Evolutionary conservation across 2,888 invertebrate species (phyloP).

Genomic region (Elmis aenea): DNA sequence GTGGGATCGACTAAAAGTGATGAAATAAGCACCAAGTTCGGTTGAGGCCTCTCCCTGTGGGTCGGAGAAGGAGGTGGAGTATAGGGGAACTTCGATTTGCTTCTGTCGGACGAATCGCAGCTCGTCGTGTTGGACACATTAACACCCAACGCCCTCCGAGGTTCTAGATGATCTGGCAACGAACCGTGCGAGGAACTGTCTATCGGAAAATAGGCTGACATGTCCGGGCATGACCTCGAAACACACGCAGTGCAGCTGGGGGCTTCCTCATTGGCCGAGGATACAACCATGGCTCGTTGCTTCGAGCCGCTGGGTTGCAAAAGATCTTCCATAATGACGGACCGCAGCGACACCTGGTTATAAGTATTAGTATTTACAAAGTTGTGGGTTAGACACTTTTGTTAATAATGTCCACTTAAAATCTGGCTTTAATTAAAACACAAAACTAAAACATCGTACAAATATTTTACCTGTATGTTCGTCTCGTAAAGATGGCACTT

Average conservation of each 20-base stretch:
- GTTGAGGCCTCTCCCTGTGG: slow-evolving; percentile 50
- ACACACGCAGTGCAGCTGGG: slow-evolving; percentile 51
- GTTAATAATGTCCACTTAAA: background rate
- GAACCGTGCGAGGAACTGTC: slow-evolving; percentile 45
- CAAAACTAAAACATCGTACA: too few relatives aligned
- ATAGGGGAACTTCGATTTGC: slow-evolving; percentile 45
- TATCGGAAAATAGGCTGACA: slow-evolving; percentile 43
- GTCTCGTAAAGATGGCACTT: slow-evolving; percentile 65
- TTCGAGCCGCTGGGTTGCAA: slow-evolving; percentile 71
- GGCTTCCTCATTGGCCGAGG: slow-evolving; percentile 50
- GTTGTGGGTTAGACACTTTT: slow-evolving; percentile 1
- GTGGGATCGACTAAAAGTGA: slow-evolving; percentile 62
- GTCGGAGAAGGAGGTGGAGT: slow-evolving; percentile 65
- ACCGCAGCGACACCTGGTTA: slow-evolving; percentile 72
- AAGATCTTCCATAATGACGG: slow-evolving; percentile 87
- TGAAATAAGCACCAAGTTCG: slow-evolving; percentile 70
- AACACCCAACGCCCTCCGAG: slow-evolving; percentile 48
- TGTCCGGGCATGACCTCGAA: slow-evolving; percentile 79
- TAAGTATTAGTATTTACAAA: too few relatives aligned
- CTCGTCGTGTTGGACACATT: slow-evolving; percentile 3
- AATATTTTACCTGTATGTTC: slow-evolving; percentile 58
- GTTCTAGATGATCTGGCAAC: slow-evolving; percentile 57
- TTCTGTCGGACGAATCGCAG: slow-evolving; percentile 1
- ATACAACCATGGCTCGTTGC: slow-evolving; percentile 80
- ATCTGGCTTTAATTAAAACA: too few relatives aligned